Base-by-base conservation (phyloP, 2,888 invertebrate species). In the Linnaemya vulpina region DNA sequence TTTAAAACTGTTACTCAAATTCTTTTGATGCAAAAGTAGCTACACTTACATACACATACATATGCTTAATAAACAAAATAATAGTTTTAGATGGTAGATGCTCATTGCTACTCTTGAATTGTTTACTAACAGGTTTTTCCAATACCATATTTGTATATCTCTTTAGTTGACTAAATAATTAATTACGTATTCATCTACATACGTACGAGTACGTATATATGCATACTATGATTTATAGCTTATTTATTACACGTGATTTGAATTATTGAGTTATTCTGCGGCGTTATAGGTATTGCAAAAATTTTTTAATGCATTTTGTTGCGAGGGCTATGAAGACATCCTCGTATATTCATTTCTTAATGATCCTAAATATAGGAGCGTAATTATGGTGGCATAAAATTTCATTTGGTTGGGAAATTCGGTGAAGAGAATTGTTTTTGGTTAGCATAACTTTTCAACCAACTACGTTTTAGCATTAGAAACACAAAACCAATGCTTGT, bases 1-100 rank as follows among this genome's bases (percentile, higher is more conserved):
- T 53, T 17, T 46, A 15, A 46, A 17, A 10, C 40, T 46, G 55
- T 46, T 13, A 76, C 22, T 76, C 46, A 55, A 5, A 5, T 46
- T 13, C 20, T 53, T 68, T 46, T 68, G 38, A 22, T 35, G 4
- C 25, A n/a, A 17, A 17, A 11, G 3, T 1, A 49, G 30, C 30
- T 30, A 60, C n/a, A n/a, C n/a, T n/a, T n/a, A n/a, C n/a, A n/a
- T n/a, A n/a, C n/a, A n/a, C n/a, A n/a, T n/a, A n/a, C 10, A 11
- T 49, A 9, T 22, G 10, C 2, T 49, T 3, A 49, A 49, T 17
- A 49, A 49, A 49, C 9, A 17, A 49, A 43, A 13, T 13, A 43
- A 40, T 40, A 13, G 43, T 46, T 15, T n/a, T 46, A 15, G 46
- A 5, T 46, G 2, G 15, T n/a, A n/a, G 15, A 46, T 15, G 7